These are phyloP conservation scores for Ips nitidus DNA, from an alignment of 1,140 invertebrate species.

Conservation along the genomic window DNA sequence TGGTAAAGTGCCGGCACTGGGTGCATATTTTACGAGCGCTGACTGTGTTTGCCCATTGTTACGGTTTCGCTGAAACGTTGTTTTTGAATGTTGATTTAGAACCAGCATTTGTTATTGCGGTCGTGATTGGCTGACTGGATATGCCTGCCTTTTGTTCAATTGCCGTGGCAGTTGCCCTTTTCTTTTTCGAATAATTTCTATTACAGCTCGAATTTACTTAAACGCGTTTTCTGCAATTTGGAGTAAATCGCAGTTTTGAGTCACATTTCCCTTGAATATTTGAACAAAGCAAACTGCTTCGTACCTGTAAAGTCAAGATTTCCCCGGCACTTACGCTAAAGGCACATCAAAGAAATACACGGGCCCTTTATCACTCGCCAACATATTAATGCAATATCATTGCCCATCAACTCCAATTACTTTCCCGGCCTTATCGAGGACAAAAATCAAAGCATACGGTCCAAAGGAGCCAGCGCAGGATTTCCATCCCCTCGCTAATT, in stretches of 20 bases:
- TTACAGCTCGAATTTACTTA: too few species aligned
- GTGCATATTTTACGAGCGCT: slow-evolving; percentile 10
- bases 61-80: slow-evolving; percentile 11
- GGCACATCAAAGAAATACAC: too few species aligned
- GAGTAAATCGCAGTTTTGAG: too few species aligned
- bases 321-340: too few species aligned
- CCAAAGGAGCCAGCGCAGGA: slow-evolving; percentile 12
- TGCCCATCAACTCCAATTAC: slow-evolving; percentile 2
- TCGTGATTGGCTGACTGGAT: neutral
- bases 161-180: too few species aligned
- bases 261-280: too few species aligned
- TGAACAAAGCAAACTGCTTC: too few species aligned
- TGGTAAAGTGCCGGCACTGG: slow-evolving; percentile 11
- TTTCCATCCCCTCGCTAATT: slow-evolving; percentile 28
- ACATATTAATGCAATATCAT: neutral
- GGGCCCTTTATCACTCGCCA: too few species aligned
- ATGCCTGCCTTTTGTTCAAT: too few species aligned
- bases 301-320: too few species aligned
- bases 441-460: slow-evolving; percentile 28
- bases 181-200: neutral
- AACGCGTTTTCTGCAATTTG: too few species aligned
- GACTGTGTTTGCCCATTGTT: slow-evolving; percentile 1
- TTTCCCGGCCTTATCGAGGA: slow-evolving; percentile 2
- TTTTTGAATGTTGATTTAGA: slow-evolving; percentile 9
- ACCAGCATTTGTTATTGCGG: neutral